Conservation (phyloP, 2,113 vertebrate genomes). For the Xiphias gladius region DNA sequence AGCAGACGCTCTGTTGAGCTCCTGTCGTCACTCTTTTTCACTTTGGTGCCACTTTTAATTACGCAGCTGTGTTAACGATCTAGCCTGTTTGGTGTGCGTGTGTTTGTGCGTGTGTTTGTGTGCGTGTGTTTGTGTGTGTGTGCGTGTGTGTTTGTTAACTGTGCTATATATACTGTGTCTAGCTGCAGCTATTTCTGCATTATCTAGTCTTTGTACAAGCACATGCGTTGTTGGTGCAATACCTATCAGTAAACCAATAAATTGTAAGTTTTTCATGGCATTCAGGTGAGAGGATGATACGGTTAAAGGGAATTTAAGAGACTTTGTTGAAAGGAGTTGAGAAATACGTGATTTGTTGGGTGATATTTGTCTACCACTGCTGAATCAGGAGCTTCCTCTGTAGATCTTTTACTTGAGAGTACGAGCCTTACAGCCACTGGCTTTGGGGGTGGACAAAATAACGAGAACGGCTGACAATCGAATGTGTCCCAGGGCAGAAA, state of each 20-base stretch:
- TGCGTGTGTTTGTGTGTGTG: neutral
- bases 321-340: neutral
- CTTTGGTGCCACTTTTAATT: conserved; percentile 59
- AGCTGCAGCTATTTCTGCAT: neutral
- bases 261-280: conserved; percentile 52
- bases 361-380: neutral
- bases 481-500: neutral
- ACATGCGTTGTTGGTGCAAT: conserved; percentile 25
- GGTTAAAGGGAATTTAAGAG: conserved; percentile 1
- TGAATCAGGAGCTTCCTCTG: neutral
- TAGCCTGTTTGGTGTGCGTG: conserved; percentile 1
- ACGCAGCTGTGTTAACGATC: conserved; percentile 10
- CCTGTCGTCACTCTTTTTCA: conserved; percentile 23
- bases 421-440: too few relatives aligned
- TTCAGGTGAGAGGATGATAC: conserved; percentile 26
- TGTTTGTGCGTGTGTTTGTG: too few relatives aligned
- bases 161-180: conserved; percentile 5
- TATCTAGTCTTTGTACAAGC: neutral
- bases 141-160: neutral
- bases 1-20: neutral
- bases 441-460: conserved; percentile 10
- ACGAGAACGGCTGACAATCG: neutral
- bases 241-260: conserved; percentile 43
- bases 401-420: too few relatives aligned
- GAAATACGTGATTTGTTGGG: too few relatives aligned